A percentile compares a stretch with the other conserved stretches of the same genome.
Evolutionary conservation across 2,888 invertebrate genomes (phyloP).

Genomic region (Caradrina clavipalpis): DNA sequence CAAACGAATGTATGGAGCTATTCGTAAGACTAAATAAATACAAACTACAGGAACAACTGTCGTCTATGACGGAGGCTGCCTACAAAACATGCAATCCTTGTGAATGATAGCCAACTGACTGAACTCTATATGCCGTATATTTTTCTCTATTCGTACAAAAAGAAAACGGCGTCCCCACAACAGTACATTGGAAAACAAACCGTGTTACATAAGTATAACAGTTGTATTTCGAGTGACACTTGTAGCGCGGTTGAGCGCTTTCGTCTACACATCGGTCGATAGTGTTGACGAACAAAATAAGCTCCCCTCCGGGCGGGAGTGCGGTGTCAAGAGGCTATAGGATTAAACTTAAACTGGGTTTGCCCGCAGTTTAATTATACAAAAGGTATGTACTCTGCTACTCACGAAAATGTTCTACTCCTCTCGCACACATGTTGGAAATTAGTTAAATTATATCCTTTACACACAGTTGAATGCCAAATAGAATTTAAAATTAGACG

Average conservation of each 20-base stretch:
- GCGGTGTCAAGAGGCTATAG: constrained; percentile 91
- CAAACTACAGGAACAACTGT: constrained; percentile 79
- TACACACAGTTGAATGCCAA: constrained; percentile 79
- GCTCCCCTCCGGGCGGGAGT: constrained; percentile 85
- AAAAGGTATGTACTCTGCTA: constrained; percentile 85
- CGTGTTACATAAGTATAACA: constrained; percentile 75
- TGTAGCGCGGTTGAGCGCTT: constrained; percentile 80
- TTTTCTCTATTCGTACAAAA: constrained; percentile 78
- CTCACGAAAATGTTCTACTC: constrained; percentile 81
- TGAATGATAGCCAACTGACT: constrained; percentile 84
- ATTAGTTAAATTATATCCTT: constrained; percentile 87
- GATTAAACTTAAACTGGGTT: constrained; percentile 91
- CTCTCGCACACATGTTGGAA: constrained; percentile 82
- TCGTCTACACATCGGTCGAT: constrained; percentile 87
- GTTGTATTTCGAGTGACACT: constrained; percentile 81
- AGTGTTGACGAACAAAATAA: constrained; percentile 90
- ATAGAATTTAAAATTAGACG: constrained; percentile 84
- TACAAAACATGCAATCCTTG: constrained; percentile 86
- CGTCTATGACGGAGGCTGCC: constrained; percentile 77
- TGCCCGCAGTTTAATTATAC: constrained; percentile 90
- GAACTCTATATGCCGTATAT: constrained; percentile 81
- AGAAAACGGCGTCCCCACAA: constrained; percentile 70
- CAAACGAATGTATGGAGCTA: constrained; percentile 71
- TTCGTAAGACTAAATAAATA: constrained; percentile 81
- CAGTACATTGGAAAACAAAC: constrained; percentile 78